phyloP scores from a whole-genome alignment of 2,888 invertebrate species.

The Limnephilus auricula region DNA sequence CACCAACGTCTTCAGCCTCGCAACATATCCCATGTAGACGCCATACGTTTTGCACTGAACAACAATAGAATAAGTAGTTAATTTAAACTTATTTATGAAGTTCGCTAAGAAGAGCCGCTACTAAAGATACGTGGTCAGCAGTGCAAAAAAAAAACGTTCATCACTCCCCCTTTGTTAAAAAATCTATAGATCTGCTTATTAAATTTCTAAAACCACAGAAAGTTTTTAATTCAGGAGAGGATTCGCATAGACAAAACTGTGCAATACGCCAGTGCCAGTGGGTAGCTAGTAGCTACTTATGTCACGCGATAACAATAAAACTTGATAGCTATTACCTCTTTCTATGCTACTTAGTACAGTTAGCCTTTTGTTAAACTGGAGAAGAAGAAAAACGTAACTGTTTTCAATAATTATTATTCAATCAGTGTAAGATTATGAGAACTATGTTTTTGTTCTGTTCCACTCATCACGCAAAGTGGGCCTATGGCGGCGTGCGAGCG shows the following conservation, averaged over 20 bases:
- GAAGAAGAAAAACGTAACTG: not conserved
- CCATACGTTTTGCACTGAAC: too few species aligned
- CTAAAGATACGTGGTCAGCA: too few species aligned
- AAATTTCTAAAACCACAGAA: not conserved
- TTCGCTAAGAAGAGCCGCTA: too few species aligned
- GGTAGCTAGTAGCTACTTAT: not conserved
- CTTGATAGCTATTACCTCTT: not conserved
- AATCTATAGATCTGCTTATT: not conserved
- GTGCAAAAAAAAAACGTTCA: not conserved
- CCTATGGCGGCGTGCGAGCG: too few species aligned
- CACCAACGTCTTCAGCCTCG: too few species aligned
- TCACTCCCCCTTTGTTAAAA: not conserved
- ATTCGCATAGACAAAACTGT: not conserved
- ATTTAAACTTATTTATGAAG: too few species aligned
- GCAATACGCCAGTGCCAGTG: not conserved
- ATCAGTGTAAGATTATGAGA: not conserved
- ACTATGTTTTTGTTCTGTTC: not conserved
- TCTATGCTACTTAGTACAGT: not conserved
- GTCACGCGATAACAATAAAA: constrained; percentile 2
- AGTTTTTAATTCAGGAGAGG: not conserved
- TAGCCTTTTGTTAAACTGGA: not conserved
- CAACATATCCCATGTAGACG: too few species aligned
- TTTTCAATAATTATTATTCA: not conserved
- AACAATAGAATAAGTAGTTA: too few species aligned
- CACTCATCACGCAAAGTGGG: not conserved